These are phyloP conservation scores for Drosophila differens DNA, from an alignment of 2,888 invertebrate species.

Conservation along the genomic window DNA sequence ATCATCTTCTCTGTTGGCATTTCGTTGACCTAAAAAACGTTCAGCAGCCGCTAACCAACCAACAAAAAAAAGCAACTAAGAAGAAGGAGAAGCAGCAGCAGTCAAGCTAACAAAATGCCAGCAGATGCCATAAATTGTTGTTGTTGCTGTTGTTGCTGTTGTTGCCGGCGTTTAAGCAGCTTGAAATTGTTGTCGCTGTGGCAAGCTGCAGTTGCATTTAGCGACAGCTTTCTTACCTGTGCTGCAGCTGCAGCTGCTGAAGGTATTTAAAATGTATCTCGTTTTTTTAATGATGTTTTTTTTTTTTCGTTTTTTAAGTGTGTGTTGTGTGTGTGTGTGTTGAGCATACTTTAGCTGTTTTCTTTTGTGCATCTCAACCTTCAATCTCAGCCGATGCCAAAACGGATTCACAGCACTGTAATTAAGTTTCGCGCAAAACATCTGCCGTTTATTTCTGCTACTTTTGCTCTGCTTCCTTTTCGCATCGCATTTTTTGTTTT, in stretches of 20 bases:
- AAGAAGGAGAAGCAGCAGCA: constrained; percentile 32
- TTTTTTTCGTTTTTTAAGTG: background rate
- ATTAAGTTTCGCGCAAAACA: constrained; percentile 77
- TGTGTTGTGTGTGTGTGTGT: background rate
- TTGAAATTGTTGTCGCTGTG: constrained; percentile 48
- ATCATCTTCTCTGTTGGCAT: constrained; percentile 74
- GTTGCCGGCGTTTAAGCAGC: constrained; percentile 47
- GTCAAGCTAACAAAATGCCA: constrained; percentile 64
- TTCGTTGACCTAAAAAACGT: constrained; percentile 80
- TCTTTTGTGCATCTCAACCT: constrained; percentile 49
- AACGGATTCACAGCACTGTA: constrained; percentile 64
- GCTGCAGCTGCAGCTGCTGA: constrained; percentile 39
- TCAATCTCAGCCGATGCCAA: constrained; percentile 68
- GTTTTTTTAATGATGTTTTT: background rate
- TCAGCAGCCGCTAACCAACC: constrained; percentile 67
- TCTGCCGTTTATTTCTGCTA: constrained; percentile 59
- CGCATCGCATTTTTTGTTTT: background rate
- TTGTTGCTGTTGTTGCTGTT: constrained; percentile 54
- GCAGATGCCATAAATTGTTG: constrained; percentile 72
- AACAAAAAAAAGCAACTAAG: constrained; percentile 20
- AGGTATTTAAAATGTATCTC: constrained; percentile 49
- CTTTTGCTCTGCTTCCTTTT: constrained; percentile 17
- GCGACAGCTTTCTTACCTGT: constrained; percentile 62
- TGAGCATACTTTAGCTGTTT: constrained; percentile 24
- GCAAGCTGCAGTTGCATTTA: constrained; percentile 49